Base-by-base conservation (phyloP, 1,140 invertebrate species). In the Drosophila insularis region DNA sequence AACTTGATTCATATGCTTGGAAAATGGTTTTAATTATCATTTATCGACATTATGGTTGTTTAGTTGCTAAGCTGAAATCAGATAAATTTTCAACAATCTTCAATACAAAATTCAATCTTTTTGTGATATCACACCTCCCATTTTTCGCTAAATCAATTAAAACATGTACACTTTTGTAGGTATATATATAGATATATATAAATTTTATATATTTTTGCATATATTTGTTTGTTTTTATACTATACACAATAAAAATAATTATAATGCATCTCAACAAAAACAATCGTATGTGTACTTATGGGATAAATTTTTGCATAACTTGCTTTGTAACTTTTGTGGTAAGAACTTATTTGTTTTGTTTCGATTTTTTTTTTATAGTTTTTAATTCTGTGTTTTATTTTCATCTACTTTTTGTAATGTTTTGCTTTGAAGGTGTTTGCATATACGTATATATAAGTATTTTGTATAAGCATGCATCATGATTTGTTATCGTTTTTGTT, bases 171-270 rank as follows among this genome's bases (percentile, higher is more conserved):
- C 39, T 74, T 60, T 68, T 43, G 64, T 66, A 37, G 35, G 11
- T 37, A 60, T 70, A 55, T 72, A 62, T 76, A 32, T 63, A 53
- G 63, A 55, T 72, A 62, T 76, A 32, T 54, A 53, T 37, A 71
- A 68, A 78, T 75, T 71, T 61, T 72, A 78, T 78, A 78, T 78
- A 75, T 78, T 78, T 78, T 78, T 78, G 72, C 71, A 78, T 78
- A 78, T 74, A 78, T 74, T 67, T 78, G 53, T 68, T 77, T 69
- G 31, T 53, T 72, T 70, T 55, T 68, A 43, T 62, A 63, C 27
- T 75, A 67, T 75, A 78, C 75, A 78, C 72, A 75, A 70, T 75
- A 71, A 78, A 74, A 78, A 78, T 50, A 50, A 50, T 78, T 56
- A 75, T 56, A 68, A 64, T 71, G 72, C 68, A 64, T 71, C 27